Evolutionary conservation across 2,888 invertebrate species (phyloP).

Genomic region (Drosophila prostipennis): DNA sequence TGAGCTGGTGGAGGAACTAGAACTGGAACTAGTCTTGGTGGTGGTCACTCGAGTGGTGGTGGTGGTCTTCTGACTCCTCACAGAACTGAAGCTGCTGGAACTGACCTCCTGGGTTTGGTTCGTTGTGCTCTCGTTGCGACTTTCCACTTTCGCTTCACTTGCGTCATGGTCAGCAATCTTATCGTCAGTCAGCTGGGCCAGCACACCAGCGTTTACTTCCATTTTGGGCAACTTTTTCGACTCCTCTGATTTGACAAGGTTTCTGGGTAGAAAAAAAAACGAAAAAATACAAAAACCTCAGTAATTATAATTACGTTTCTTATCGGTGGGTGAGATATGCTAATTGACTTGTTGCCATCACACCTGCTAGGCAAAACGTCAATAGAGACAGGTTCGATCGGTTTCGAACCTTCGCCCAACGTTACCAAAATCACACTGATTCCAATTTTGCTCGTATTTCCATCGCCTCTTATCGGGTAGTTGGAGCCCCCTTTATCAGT

Average conservation of each 20-base stretch:
- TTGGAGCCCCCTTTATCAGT: constrained; percentile 50
- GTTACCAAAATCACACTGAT: constrained; percentile 63
- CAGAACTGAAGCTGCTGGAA: constrained; percentile 30
- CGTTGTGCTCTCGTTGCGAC: constrained; percentile 22
- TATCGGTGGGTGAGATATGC: constrained; percentile 58
- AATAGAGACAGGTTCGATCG: constrained; percentile 27
- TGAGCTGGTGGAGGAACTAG: constrained; percentile 43
- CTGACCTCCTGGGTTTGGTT: constrained; percentile 42
- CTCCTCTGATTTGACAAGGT: constrained; percentile 82
- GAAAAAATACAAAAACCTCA: constrained; percentile 32
- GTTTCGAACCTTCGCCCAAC: constrained; percentile 52
- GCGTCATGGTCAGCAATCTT: constrained; percentile 62
- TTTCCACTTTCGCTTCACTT: constrained; percentile 29
- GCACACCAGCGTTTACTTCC: constrained; percentile 43
- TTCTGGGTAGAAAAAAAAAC: constrained; percentile 57
- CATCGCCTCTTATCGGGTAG: constrained; percentile 57
- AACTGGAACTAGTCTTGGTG: constrained; percentile 50
- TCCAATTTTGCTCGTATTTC: constrained; percentile 46
- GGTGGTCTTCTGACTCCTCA: constrained; percentile 51
- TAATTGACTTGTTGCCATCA: constrained; percentile 59
- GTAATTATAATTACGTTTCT: constrained; percentile 62
- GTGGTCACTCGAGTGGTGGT: constrained; percentile 64
- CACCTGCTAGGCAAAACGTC: constrained; percentile 36
- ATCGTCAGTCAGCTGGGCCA: constrained; percentile 47
- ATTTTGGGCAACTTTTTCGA: constrained; percentile 71